Base-by-base conservation (phyloP, 2,888 invertebrate species). In the Theretra japonica region DNA sequence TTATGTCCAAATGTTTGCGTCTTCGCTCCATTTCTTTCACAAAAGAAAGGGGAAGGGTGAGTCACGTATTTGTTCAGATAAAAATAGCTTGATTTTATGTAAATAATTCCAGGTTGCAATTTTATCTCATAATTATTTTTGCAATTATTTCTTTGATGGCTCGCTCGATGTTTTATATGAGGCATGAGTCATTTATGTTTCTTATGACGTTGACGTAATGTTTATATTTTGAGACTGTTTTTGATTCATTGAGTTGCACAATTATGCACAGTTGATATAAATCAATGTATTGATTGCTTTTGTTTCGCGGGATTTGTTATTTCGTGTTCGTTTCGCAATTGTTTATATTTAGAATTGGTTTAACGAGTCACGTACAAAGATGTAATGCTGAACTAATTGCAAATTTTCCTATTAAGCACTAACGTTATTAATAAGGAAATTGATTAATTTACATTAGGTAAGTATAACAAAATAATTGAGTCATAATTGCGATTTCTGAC, bases 41-140 rank as follows among this genome's bases (percentile, higher is more conserved):
- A 65, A 23, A 23, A 48, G 30, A 19, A 60, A 48, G 48, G 48
- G 65, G 17, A 65, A 23, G 65, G 65, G 65, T 65, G 48, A 65
- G 65, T 65, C 41, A 65, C 25, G 15, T 58, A 23, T 65, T 21
- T 21, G 7, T 41, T 65, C 23, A 7, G 30, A 6, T 5, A 21
- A 41, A n/a, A 21, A 33, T 62, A 33, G 6, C 15, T 6, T 53
- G 19, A 53, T n/a, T 53, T 15, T 57, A 15, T 58, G 4, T 15
- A 58, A 58, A n/a, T 1, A 19, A 53, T n/a, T 19, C 6, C 4
- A n/a, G 53, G 17, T 19, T n/a, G 53, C 19, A 6, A n/a, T n/a
- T 53, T 53, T n/a, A 53, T 53, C 0, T 6, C 53, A 19, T n/a
- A n/a, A n/a, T 53, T 15, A 41, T 5, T 53, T 53, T 53, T 53